phyloP scores from a whole-genome alignment of 1,140 invertebrate species.

The Heliconius eleuchia region DNA sequence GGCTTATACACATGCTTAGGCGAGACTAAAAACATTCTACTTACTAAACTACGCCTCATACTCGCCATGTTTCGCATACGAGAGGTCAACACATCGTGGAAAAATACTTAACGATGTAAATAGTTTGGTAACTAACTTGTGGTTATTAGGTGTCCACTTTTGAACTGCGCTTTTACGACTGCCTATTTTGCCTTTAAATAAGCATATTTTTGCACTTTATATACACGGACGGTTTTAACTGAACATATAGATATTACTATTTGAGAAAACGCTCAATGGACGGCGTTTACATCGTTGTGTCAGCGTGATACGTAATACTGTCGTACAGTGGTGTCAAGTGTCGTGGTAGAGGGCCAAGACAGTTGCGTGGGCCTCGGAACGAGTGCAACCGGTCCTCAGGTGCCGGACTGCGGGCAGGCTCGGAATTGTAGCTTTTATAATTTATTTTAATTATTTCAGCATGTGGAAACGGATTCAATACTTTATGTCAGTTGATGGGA shows the following conservation, averaged over 20 bases:
- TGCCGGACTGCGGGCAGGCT: conserved; percentile 57
- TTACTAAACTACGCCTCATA: neutral
- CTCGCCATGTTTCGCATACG: conserved; percentile 21
- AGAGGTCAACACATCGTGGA: conserved; percentile 53
- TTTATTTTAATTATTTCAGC: conserved; percentile 48
- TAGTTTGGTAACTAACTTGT: conserved; percentile 61
- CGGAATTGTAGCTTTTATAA: conserved; percentile 46
- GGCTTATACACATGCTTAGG: neutral
- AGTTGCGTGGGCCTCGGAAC: conserved; percentile 69
- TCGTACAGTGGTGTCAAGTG: conserved; percentile 44
- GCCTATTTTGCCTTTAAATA: neutral
- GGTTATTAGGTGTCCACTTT: conserved; percentile 52
- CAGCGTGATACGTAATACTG: conserved; percentile 28
- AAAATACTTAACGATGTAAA: conserved; percentile 62
- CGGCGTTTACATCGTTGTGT: neutral
- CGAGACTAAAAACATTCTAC: neutral
- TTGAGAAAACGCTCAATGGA: conserved; percentile 12
- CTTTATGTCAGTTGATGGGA: conserved; percentile 37
- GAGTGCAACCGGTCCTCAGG: conserved; percentile 75
- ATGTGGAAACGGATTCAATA: conserved; percentile 41
- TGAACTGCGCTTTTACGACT: conserved; percentile 25
- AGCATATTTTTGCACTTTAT: neutral
- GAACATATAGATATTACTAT: neutral
- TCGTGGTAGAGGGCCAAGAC: conserved; percentile 49
- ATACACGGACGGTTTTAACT: neutral